Percentiles rank a stretch among this genome's conserved stretches.
Conservation (phyloP, 2,888 invertebrate genomes). For the Ariolimax columbianus region DNA sequence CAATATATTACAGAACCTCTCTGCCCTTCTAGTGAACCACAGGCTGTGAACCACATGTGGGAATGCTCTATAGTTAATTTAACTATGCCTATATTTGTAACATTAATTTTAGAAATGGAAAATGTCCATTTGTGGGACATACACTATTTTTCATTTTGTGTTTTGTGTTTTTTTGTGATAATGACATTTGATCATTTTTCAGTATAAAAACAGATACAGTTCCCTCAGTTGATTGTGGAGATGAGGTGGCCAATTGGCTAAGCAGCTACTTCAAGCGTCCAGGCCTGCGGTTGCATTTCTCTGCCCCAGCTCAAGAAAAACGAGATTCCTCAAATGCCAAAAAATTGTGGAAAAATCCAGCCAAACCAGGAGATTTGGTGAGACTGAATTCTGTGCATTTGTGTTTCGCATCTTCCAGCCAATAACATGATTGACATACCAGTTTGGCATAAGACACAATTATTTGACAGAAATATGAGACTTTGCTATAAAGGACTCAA, state of each 20-base stretch:
- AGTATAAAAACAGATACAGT: conserved; percentile 64
- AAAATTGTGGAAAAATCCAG: conserved; percentile 64
- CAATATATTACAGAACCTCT: no score
- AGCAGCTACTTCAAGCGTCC: conserved; percentile 62
- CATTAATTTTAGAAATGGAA: no score
- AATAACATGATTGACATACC: no score
- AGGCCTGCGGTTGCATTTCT: conserved; percentile 65
- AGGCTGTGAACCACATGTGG: no score
- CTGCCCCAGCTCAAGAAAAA: conserved; percentile 62
- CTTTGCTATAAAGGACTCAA: no score
- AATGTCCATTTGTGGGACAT: no score
- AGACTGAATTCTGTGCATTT: background rate
- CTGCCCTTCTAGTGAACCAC: no score
- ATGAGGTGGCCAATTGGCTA: conserved; percentile 69
- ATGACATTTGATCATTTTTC: background rate
- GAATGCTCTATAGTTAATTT: no score
- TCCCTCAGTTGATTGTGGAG: conserved; percentile 68
- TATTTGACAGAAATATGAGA: no score
- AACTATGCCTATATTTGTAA: no score
- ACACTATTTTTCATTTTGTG: background rate
- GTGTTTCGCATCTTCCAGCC: no score
- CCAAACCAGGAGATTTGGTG: conserved; percentile 60
- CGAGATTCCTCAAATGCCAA: conserved; percentile 60
- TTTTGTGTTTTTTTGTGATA: background rate
- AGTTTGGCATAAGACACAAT: no score